A percentile compares a stretch with the other conserved stretches of the same genome.
These are phyloP conservation scores for Epizoanthus scotinus DNA, from an alignment of 92 coral and sea anemone species.

Conservation along the genomic window DNA sequence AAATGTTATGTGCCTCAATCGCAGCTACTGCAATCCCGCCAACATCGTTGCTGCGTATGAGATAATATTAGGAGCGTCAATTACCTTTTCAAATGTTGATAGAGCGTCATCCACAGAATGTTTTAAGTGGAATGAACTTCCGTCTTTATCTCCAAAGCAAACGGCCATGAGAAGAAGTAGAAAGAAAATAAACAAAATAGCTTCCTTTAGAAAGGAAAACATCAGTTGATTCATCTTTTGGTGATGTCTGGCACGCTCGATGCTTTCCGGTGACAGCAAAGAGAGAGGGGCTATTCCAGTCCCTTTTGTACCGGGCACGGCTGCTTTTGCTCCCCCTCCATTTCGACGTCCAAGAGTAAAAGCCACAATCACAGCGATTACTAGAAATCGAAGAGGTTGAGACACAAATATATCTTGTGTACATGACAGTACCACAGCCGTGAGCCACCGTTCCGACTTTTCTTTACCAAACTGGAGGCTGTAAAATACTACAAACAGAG, in stretches of 20 bases:
- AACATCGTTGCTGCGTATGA: neutral
- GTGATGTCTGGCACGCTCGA: conserved; percentile 22
- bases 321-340: neutral
- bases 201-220: conserved; percentile 23
- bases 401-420: conserved; percentile 45
- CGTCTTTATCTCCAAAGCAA: conserved; percentile 36
- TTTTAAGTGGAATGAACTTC: conserved; percentile 17
- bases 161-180: conserved; percentile 26
- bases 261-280: conserved; percentile 25
- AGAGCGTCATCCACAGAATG: neutral
- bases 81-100: conserved; percentile 26
- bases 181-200: conserved; percentile 14
- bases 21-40: too few relatives aligned
- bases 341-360: conserved; percentile 15
- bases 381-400: conserved; percentile 48
- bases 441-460: conserved; percentile 57
- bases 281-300: conserved; percentile 11
- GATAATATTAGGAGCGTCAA: neutral
- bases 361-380: conserved; percentile 24
- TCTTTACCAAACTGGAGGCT: conserved; percentile 46
- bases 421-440: conserved; percentile 47
- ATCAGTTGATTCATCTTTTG: conserved; percentile 24
- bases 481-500: conserved; percentile 47
- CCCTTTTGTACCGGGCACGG: neutral
- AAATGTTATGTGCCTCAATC: too few relatives aligned